Conservation (phyloP, 2,888 invertebrate genomes). For the Drosophila anceps region DNA sequence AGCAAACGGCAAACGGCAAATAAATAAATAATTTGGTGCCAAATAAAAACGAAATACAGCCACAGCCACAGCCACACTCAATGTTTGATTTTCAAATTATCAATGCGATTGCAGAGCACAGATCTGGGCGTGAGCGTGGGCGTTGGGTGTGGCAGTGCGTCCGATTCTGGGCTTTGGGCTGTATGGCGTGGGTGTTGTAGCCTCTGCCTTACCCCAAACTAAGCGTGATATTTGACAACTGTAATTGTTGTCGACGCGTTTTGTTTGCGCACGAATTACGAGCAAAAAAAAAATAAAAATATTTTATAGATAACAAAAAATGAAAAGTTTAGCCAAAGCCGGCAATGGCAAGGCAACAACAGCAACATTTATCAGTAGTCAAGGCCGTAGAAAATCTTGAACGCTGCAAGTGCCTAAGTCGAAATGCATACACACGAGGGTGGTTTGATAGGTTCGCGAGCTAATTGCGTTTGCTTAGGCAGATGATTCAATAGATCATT, state of each 20-base stretch:
- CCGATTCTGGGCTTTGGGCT: conserved; percentile 3
- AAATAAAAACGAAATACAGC: conserved; percentile 27
- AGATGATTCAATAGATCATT: background rate
- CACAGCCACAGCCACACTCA: conserved; percentile 50
- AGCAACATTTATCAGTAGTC: conserved; percentile 38
- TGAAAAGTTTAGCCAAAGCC: conserved; percentile 12
- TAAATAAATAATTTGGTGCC: conserved; percentile 50
- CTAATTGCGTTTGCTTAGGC: background rate
- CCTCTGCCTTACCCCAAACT: conserved; percentile 9
- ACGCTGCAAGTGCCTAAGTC: conserved; percentile 37
- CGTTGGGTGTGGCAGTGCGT: conserved; percentile 27
- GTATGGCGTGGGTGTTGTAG: background rate
- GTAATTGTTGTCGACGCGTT: conserved; percentile 67
- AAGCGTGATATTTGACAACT: conserved; percentile 71
- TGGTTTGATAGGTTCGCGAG: background rate
- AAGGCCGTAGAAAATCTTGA: conserved; percentile 53
- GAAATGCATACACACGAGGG: conserved; percentile 37
- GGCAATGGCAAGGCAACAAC: background rate
- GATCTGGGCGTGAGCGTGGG: conserved; percentile 22
- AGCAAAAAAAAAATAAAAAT: conserved; percentile 9
- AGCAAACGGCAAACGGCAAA: conserved; percentile 37
- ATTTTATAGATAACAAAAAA: conserved; percentile 63
- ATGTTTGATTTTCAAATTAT: conserved; percentile 59
- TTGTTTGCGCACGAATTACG: conserved; percentile 56
- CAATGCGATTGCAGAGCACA: conserved; percentile 44